These are phyloP conservation scores for Himalopsyche japonica DNA, from an alignment of 2,888 invertebrate species.

Conservation along the genomic window DNA sequence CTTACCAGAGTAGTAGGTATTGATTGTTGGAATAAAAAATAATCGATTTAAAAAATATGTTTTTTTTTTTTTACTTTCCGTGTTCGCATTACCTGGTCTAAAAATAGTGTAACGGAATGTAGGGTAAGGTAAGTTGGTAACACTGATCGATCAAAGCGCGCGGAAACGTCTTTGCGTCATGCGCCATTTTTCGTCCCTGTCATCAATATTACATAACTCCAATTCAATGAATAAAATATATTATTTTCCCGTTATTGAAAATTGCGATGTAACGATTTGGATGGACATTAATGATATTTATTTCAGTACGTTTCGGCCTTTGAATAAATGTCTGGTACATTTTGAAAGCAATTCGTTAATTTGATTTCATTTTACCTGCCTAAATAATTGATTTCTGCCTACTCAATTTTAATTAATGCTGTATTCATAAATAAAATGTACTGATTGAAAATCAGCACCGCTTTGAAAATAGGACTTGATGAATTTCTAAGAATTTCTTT, in stretches of 20 bases:
- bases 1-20: neutral
- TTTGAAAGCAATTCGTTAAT: too few species aligned
- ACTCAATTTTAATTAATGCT: too few species aligned
- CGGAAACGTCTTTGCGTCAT: conserved; percentile 13
- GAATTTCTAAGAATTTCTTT: too few species aligned
- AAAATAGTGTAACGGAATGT: neutral
- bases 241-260: neutral
- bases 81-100: neutral
- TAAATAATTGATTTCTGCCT: too few species aligned
- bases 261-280: neutral
- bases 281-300: neutral
- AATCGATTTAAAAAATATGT: neutral
- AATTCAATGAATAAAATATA: neutral
- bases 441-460: too few species aligned
- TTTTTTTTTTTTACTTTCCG: neutral
- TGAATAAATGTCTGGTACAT: too few species aligned
- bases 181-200: conserved; percentile 26
- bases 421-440: too few species aligned
- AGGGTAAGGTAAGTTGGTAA: neutral
- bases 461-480: too few species aligned
- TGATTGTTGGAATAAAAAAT: neutral
- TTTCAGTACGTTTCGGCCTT: too few species aligned
- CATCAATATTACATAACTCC: conserved; percentile 23
- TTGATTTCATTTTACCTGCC: too few species aligned
- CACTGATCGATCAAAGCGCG: neutral